Conservation (phyloP, 2,888 invertebrate genomes). For the Actias luna region DNA sequence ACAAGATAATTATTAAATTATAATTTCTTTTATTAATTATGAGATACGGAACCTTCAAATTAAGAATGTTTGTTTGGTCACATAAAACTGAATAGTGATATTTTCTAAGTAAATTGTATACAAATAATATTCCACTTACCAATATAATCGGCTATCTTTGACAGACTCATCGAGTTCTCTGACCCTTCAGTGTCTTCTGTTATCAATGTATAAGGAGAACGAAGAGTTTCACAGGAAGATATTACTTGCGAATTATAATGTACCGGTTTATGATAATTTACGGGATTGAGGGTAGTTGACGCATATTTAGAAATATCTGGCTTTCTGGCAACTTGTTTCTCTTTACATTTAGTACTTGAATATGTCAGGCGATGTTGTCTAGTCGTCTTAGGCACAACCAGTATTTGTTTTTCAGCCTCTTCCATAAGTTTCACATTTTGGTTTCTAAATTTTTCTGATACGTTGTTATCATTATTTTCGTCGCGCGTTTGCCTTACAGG, state of each 20-base stretch:
- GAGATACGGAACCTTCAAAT: too few species aligned
- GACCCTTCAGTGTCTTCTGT: constrained; percentile 59
- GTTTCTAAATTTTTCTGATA: constrained; percentile 28
- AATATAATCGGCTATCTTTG: constrained; percentile 68
- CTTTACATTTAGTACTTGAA: neutral
- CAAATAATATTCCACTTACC: constrained; percentile 47
- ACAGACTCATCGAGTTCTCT: constrained; percentile 66
- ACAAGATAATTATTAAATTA: too few species aligned
- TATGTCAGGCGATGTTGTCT: neutral
- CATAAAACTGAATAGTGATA: too few species aligned
- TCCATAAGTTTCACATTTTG: constrained; percentile 1
- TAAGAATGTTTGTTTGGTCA: too few species aligned
- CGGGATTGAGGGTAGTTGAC: neutral
- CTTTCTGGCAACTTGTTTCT: neutral
- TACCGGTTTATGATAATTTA: neutral
- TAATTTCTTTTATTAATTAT: too few species aligned
- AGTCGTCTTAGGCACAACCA: neutral
- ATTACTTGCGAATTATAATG: neutral
- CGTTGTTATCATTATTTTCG: constrained; percentile 31
- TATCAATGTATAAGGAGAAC: neutral
- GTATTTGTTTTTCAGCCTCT: neutral
- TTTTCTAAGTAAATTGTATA: neutral
- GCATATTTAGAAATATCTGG: neutral
- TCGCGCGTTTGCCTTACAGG: constrained; percentile 64
- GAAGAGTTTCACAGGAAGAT: neutral